Evolutionary conservation across 1,140 invertebrate species (phyloP).

Genomic region (Pogonus chalceus): DNA sequence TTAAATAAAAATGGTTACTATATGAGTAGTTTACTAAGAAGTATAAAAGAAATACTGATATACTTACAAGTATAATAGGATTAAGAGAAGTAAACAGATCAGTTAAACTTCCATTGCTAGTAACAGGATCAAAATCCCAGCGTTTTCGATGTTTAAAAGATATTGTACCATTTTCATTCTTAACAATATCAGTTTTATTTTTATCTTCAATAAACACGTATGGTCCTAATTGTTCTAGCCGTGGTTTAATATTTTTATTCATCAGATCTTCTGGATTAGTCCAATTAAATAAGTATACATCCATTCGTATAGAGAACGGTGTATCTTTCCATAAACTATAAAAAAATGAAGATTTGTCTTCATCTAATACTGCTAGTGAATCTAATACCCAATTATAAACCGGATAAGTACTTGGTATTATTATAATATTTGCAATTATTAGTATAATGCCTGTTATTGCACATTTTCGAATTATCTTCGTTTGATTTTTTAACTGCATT

Average conservation of each 20-base stretch:
- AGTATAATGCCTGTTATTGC: too few species aligned
- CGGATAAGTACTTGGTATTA: too few species aligned
- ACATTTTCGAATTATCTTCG: too few species aligned
- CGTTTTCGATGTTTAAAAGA: conserved; percentile 63
- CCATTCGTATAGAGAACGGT: conserved; percentile 62
- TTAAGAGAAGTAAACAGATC: conserved; percentile 75
- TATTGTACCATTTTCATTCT: conserved; percentile 62
- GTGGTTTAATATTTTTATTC: conserved; percentile 37
- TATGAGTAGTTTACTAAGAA: background rate
- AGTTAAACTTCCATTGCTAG: conserved; percentile 61
- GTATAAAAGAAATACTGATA: conserved; percentile 8
- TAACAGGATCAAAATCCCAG: conserved; percentile 63
- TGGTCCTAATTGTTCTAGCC: conserved; percentile 52
- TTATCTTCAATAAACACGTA: conserved; percentile 59
- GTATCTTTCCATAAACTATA: too few species aligned
- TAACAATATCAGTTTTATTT: conserved; percentile 57
- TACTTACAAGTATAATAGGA: conserved; percentile 66
- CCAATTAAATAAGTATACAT: conserved; percentile 74
- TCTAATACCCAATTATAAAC: too few species aligned
- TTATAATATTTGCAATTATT: too few species aligned
- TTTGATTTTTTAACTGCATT: too few species aligned
- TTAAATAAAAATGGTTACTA: background rate
- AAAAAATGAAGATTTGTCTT: too few species aligned
- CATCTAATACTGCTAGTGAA: too few species aligned
- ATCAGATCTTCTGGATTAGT: conserved; percentile 57